These are phyloP conservation scores for Cydia amplana DNA, from an alignment of 1,140 invertebrate species.

Conservation along the genomic window DNA sequence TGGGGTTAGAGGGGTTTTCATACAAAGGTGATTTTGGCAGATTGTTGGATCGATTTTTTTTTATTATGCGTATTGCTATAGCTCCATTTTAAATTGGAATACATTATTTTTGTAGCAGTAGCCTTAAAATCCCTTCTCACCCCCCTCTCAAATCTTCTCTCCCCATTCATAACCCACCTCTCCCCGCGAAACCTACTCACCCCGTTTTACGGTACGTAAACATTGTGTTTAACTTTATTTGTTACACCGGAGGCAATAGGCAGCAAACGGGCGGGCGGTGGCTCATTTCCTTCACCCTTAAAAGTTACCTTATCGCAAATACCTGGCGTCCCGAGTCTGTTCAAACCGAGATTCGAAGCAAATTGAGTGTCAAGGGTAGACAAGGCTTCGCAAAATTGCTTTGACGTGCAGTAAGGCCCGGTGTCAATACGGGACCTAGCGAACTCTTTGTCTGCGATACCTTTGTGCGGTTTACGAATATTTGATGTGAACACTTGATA, in stretches of 20 bases:
- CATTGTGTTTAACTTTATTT: neutral
- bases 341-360: neutral
- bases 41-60: too few relatives aligned
- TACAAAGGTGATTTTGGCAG: too few relatives aligned
- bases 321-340: neutral
- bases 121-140: too few relatives aligned
- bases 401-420: conserved; percentile 12
- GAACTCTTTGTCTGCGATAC: conserved; percentile 10
- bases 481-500: conserved; percentile 5
- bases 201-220: too few relatives aligned
- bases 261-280: neutral
- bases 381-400: conserved; percentile 13
- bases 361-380: conserved; percentile 27
- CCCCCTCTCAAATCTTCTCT: too few relatives aligned
- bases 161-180: too few relatives aligned
- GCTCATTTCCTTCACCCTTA: neutral
- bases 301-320: conserved; percentile 12
- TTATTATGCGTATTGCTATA: too few relatives aligned
- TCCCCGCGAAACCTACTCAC: too few relatives aligned
- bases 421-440: conserved; percentile 7
- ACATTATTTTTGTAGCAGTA: too few relatives aligned
- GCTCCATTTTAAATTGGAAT: too few relatives aligned
- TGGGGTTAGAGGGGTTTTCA: too few relatives aligned
- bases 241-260: neutral
- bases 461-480: conserved; percentile 18